Conservation (phyloP, 2,888 invertebrate species). For the Elgonia sp. region DNA sequence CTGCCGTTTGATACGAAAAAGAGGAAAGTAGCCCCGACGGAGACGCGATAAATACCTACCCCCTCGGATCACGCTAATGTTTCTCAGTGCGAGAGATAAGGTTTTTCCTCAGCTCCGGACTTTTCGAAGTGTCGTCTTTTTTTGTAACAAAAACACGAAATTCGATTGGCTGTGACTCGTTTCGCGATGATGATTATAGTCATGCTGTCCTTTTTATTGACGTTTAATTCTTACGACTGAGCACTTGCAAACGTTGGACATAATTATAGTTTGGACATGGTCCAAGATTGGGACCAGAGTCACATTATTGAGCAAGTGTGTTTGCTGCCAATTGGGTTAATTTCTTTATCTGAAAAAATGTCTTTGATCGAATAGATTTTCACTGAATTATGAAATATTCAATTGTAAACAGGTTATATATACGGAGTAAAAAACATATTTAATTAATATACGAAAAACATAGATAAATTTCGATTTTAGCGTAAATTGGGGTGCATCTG, state of each 20-base stretch:
- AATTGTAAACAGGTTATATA: no score
- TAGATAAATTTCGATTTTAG: no score
- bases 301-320: conserved; percentile 29
- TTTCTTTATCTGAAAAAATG: conserved; percentile 18
- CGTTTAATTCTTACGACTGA: not conserved
- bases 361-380: conserved; percentile 1
- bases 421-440: no score
- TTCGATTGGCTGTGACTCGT: not conserved
- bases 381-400: no score
- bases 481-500: no score
- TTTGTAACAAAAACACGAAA: no score
- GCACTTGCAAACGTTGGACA: conserved; percentile 26
- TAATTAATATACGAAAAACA: no score
- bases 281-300: conserved; percentile 44
- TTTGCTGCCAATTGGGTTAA: conserved; percentile 54
- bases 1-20: conserved; percentile 80
- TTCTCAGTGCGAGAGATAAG: conserved; percentile 61
- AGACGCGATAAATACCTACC: conserved; percentile 82
- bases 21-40: conserved; percentile 68
- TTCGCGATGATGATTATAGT: not conserved
- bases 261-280: conserved; percentile 48
- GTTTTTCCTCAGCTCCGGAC: conserved; percentile 43
- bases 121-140: not conserved
- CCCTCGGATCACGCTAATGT: conserved; percentile 76
- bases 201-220: not conserved